Evolutionary conservation across 2,797 vertebrate species (phyloP), one percentile per base, ranked within the genome.

Genomic region (Acipenser oxyrinchus): DNA sequence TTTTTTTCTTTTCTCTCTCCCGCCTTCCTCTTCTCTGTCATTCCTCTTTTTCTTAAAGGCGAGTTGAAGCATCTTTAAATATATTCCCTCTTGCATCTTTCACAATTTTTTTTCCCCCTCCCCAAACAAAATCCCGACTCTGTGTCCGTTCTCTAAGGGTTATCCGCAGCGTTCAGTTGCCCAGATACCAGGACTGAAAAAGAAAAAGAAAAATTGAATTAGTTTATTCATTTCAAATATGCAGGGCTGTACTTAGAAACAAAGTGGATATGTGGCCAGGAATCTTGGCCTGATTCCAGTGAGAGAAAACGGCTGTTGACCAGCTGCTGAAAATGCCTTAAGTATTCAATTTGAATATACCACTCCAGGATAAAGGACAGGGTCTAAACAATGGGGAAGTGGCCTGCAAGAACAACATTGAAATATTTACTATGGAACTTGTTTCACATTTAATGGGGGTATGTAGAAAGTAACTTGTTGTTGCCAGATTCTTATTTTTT

Each of bases 171-270:
- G 68, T 78, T 90, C 76, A 84, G 86, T 89, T 97, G 87, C 96
- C 96, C 87, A 99, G 91, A 86, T 98, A 99, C 96, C 96, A 99
- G 81, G 96, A 96, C 96, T 99, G 81, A 6, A 77, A 52, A 52
- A 71, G 4, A 78, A 51, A 78, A 51, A 66, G 8, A 69, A 58
- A 73, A 10, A 84, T 64, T 64, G 15, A 51, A 51, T 64, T 64
- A 64, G 49, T 64, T 64, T 51, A 64, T 51, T 64, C 53, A 52
- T 18, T 64, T 64, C 37, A 64, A 64, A 51, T 64, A 64, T 12
- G 62, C 6, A 18, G 15, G 15, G 15, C 15, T 18, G 15, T 18
- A 18, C 15, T 18, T 18, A 18, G 15, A 18, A 18, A 18, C 15
- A 18, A 18, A 18, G 15, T 18, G 15, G 15, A 18, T 18, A 18